phyloP scores from a whole-genome alignment of 2,797 vertebrate species.

The Bufotes viridis region DNA sequence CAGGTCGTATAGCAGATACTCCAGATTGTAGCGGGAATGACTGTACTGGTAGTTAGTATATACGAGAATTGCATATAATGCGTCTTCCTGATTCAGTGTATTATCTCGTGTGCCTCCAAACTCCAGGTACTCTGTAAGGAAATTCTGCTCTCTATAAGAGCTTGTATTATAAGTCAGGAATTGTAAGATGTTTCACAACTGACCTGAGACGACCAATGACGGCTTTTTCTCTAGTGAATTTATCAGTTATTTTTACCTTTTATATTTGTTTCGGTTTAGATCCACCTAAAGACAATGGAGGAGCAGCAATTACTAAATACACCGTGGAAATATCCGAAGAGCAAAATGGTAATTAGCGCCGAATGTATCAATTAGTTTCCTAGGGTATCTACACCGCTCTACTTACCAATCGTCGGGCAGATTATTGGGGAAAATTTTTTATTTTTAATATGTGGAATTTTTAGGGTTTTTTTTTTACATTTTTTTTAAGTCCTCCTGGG shows the following conservation, averaged over 20 bases:
- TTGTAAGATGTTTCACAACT: not conserved
- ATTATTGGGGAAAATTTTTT: too few relatives aligned
- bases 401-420: too few relatives aligned
- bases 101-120: too few relatives aligned
- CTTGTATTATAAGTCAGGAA: not conserved
- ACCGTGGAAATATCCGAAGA: constrained; percentile 90
- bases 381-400: not conserved
- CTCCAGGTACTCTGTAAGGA: not conserved
- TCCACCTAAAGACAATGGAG: constrained; percentile 90
- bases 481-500: too few relatives aligned
- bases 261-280: constrained; percentile 72
- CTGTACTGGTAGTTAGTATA: too few relatives aligned
- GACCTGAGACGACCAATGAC: not conserved
- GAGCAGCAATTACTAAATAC: constrained; percentile 87
- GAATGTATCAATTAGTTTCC: not conserved
- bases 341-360: constrained; percentile 76
- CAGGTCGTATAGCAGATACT: too few relatives aligned
- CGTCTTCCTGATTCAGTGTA: not conserved
- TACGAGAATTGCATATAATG: not conserved
- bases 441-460: too few relatives aligned
- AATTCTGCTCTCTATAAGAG: too few relatives aligned
- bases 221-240: not conserved
- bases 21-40: too few relatives aligned
- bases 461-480: too few relatives aligned
- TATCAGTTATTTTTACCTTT: not conserved